These are phyloP conservation scores for Drosophila algonquin DNA, from an alignment of 2,888 invertebrate species.

Conservation along the genomic window DNA sequence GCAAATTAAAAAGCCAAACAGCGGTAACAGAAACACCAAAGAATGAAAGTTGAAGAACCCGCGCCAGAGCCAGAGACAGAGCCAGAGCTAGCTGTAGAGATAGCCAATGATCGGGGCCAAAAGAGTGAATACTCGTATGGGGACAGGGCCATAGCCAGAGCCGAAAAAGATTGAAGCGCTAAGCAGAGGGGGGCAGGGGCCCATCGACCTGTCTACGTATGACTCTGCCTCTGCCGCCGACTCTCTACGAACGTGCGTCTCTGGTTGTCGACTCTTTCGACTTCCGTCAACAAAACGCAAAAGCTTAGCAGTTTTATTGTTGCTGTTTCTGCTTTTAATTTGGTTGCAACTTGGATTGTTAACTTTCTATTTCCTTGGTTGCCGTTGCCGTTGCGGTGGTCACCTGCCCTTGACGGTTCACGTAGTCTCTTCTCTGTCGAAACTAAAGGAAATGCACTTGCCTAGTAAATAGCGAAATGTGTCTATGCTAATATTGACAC, in stretches of 20 bases:
- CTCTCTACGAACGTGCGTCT: slow-evolving; percentile 30
- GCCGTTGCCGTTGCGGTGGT: slow-evolving; percentile 26
- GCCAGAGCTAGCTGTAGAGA: slow-evolving; percentile 10
- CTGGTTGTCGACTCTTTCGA: slow-evolving; percentile 39
- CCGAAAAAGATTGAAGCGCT: slow-evolving; percentile 51
- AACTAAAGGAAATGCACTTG: slow-evolving; percentile 52
- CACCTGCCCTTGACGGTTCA: slow-evolving; percentile 41
- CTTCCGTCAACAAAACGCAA: slow-evolving; percentile 71
- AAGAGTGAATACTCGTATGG: slow-evolving; percentile 36
- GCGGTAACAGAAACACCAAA: slow-evolving; percentile 32
- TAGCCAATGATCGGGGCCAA: slow-evolving; percentile 62
- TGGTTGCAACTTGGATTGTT: slow-evolving; percentile 55
- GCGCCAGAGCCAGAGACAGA: slow-evolving; percentile 14
- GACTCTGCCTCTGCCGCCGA: slow-evolving; percentile 5
- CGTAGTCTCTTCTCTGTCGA: slow-evolving; percentile 30
- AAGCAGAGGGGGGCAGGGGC: slow-evolving; percentile 11
- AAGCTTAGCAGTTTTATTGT: slow-evolving; percentile 40
- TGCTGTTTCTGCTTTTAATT: slow-evolving; percentile 12
- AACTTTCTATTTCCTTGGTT: slow-evolving; percentile 70
- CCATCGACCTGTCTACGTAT: slow-evolving; percentile 30
- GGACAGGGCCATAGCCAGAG: slow-evolving; percentile 36
- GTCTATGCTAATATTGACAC: slow-evolving; percentile 55
- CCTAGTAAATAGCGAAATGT: slow-evolving; percentile 6
- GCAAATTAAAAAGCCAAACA: slow-evolving; percentile 66
- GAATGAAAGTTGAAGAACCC: slow-evolving; percentile 73